Evolutionary conservation across 2,888 invertebrate species (phyloP).

Genomic region (Smittia sp.): DNA sequence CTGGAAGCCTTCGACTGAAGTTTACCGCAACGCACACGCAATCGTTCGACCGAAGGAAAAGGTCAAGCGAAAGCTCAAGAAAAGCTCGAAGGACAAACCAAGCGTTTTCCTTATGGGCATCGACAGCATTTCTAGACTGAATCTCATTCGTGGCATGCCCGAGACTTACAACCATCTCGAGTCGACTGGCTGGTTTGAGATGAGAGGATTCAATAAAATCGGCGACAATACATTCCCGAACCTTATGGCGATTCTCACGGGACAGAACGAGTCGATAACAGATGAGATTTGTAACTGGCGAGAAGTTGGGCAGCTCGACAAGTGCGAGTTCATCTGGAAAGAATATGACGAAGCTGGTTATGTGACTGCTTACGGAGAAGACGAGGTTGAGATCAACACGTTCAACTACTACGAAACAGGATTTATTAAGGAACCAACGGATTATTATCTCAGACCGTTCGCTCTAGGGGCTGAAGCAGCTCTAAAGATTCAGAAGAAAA

Average conservation of each 20-base stretch:
- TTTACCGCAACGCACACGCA: conserved; percentile 56
- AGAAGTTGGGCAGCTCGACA: conserved; percentile 60
- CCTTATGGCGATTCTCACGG: conserved; percentile 76
- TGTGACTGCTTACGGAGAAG: conserved; percentile 78
- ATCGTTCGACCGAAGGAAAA: conserved; percentile 56
- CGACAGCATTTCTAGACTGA: conserved; percentile 79
- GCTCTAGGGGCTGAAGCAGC: conserved; percentile 65
- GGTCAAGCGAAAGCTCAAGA: conserved; percentile 49
- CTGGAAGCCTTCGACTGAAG: conserved; percentile 44
- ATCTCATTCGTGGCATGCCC: conserved; percentile 73
- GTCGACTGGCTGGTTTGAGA: conserved; percentile 66
- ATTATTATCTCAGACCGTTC: conserved; percentile 77
- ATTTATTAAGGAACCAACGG: conserved; percentile 71
- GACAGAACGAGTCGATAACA: conserved; percentile 57
- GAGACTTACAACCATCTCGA: conserved; percentile 66
- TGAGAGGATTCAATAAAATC: conserved; percentile 71
- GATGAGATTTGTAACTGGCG: conserved; percentile 55
- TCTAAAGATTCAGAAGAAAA: conserved; percentile 56
- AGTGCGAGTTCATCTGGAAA: conserved; percentile 75
- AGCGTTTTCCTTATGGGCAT: conserved; percentile 79
- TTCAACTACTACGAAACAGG: conserved; percentile 68
- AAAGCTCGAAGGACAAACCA: not conserved
- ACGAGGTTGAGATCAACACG: conserved; percentile 68
- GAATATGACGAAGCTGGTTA: conserved; percentile 68
- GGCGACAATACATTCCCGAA: conserved; percentile 72